Percentiles rank a stretch among this genome's conserved stretches.
Conservation (phyloP, 2,888 invertebrate genomes). For the Stenolophus ochropezus region DNA sequence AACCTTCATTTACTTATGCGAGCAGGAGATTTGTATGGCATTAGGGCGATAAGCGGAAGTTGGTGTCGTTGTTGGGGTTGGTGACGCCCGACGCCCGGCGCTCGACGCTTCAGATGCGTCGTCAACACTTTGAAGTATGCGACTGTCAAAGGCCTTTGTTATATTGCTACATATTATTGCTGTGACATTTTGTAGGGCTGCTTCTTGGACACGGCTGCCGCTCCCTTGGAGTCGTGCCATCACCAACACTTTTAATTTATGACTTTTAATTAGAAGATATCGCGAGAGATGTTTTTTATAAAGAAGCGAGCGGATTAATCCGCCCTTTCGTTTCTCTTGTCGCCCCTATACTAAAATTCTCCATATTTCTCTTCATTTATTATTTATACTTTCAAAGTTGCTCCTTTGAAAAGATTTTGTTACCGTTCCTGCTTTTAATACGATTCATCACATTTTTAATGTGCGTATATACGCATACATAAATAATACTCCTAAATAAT, state of each 20-base stretch:
- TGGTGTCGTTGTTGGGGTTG: slow-evolving; percentile 61
- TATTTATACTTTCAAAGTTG: background rate
- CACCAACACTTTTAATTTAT: slow-evolving; percentile 54
- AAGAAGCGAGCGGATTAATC: slow-evolving; percentile 21
- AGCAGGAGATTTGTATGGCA: slow-evolving; percentile 71
- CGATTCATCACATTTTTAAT: too few relatives aligned
- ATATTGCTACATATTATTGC: slow-evolving; percentile 73
- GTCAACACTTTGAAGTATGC: slow-evolving; percentile 71
- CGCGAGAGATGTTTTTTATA: slow-evolving; percentile 36
- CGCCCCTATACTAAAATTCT: background rate
- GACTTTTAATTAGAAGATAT: slow-evolving; percentile 58
- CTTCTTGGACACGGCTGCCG: slow-evolving; percentile 51
- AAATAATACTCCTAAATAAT: too few relatives aligned
- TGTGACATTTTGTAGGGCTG: slow-evolving; percentile 61
- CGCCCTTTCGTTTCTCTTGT: background rate
- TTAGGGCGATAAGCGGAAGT: slow-evolving; percentile 71
- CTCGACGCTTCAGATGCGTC: slow-evolving; percentile 1
- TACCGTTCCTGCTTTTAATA: too few relatives aligned
- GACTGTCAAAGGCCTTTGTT: slow-evolving; percentile 72
- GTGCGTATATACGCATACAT: too few relatives aligned
- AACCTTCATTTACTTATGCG: slow-evolving; percentile 71
- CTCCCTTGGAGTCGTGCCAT: slow-evolving; percentile 6
- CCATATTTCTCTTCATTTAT: background rate
- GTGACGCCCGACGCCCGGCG: slow-evolving; percentile 63
- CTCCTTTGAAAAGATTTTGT: too few relatives aligned